These are phyloP conservation scores for Lepidothrix coronata DNA, from an alignment of 2,113 vertebrate species.

Conservation along the genomic window DNA sequence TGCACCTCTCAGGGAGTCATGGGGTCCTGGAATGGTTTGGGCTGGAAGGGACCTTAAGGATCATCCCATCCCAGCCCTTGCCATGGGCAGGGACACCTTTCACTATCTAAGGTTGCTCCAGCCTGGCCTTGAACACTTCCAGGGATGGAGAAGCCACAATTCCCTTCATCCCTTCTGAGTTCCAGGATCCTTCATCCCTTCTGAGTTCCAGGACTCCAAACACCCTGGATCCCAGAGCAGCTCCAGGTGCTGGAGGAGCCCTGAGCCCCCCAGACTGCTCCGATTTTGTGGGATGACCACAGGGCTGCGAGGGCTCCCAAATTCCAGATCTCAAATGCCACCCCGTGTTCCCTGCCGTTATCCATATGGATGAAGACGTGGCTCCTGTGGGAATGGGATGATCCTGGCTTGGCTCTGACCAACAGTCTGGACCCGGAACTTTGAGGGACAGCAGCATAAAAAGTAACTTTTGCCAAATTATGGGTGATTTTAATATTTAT, in stretches of 20 bases:
- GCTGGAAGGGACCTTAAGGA: neutral
- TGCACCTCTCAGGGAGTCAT: rapidly evolving
- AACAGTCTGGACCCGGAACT: too few relatives aligned
- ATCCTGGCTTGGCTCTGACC: neutral
- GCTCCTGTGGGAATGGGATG: neutral
- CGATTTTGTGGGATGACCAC: neutral
- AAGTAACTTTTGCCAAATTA: too few relatives aligned
- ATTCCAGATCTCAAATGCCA: neutral
- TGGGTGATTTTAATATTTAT: neutral
- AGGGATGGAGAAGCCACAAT: neutral
- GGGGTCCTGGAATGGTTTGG: neutral
- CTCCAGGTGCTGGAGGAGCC: neutral
- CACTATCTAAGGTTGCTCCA: neutral
- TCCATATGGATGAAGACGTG: neutral
- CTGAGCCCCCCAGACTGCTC: neutral
- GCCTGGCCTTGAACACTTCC: neutral
- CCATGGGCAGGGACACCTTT: neutral
- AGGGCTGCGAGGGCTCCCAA: neutral
- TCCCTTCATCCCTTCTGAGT: neutral
- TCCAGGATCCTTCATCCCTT: neutral
- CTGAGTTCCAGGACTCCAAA: neutral
- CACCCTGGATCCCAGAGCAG: neutral
- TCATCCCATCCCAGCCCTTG: neutral
- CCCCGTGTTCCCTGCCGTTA: too few relatives aligned
- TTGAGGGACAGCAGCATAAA: too few relatives aligned